Conservation (phyloP, 1,140 invertebrate species). For the Danaus plexippus region DNA sequence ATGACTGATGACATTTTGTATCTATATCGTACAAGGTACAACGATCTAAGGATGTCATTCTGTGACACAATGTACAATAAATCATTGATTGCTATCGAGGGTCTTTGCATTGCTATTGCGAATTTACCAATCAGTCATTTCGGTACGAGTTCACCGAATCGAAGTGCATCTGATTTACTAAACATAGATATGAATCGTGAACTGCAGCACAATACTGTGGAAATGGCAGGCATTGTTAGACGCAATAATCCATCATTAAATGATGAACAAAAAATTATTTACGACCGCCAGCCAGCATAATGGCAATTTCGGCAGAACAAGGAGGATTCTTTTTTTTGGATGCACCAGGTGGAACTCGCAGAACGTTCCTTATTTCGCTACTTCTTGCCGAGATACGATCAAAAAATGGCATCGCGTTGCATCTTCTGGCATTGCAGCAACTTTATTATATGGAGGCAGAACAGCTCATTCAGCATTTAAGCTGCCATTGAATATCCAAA, state of each 20-base stretch:
- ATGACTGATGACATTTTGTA: conserved; percentile 24
- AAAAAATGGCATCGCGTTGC: conserved; percentile 17
- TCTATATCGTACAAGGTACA: conserved; percentile 11
- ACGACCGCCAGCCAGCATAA: conserved; percentile 17
- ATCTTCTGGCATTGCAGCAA: conserved; percentile 19
- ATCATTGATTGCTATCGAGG: conserved; percentile 24
- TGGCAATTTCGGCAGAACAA: conserved; percentile 20
- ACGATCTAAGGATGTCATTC: conserved; percentile 19
- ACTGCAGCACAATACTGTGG: conserved; percentile 23
- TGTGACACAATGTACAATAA: conserved; percentile 21
- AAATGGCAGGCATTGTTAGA: conserved; percentile 21
- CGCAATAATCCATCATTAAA: conserved; percentile 23
- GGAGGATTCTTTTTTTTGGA: conserved; percentile 21
- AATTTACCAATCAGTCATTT: conserved; percentile 21
- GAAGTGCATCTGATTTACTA: conserved; percentile 19
- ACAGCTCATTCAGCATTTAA: conserved; percentile 21
- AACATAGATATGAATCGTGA: conserved; percentile 20
- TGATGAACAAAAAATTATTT: conserved; percentile 12
- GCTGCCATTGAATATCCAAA: conserved; percentile 20
- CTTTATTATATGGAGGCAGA: conserved; percentile 21
- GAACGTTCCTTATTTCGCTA: too few relatives aligned
- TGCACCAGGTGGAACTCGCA: too few relatives aligned
- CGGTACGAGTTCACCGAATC: conserved; percentile 19
- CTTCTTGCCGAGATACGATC: conserved; percentile 19
- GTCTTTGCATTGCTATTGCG: conserved; percentile 20